Conservation (phyloP, 2,888 invertebrate genomes). For the Acronicta alni region DNA sequence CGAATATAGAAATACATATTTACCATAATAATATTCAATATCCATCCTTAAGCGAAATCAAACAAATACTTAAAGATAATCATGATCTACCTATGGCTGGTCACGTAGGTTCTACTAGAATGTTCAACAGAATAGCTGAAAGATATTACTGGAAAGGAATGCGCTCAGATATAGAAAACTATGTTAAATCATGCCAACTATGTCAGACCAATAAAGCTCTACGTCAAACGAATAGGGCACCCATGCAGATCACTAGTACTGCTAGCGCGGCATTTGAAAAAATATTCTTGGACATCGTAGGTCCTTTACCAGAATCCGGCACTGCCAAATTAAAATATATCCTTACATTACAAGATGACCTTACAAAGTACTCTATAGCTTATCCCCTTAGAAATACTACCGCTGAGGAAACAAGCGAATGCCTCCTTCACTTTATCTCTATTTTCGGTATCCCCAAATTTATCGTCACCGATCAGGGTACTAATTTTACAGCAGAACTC, state of each 20-base stretch:
- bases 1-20: slow-evolving; percentile 7
- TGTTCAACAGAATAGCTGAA: slow-evolving; percentile 14
- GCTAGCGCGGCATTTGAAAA: slow-evolving; percentile 6
- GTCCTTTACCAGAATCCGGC: slow-evolving; percentile 11
- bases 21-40: slow-evolving; percentile 5
- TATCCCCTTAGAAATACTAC: slow-evolving; percentile 5
- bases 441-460: slow-evolving; percentile 8
- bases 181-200: slow-evolving; percentile 19
- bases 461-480: slow-evolving; percentile 7
- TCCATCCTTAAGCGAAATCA: slow-evolving; percentile 7
- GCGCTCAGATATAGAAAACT: slow-evolving; percentile 19
- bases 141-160: slow-evolving; percentile 27
- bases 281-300: slow-evolving; percentile 12
- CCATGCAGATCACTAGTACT: slow-evolving; percentile 13
- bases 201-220: slow-evolving; percentile 27
- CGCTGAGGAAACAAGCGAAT: neutral
- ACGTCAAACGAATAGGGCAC: slow-evolving; percentile 13
- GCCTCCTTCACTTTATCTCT: slow-evolving; percentile 15
- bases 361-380: slow-evolving; percentile 14
- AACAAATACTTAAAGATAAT: slow-evolving; percentile 16
- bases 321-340: slow-evolving; percentile 7
- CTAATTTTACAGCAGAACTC: slow-evolving; percentile 2
- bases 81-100: slow-evolving; percentile 16
- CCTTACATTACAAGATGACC: slow-evolving; percentile 15
- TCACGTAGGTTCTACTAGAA: slow-evolving; percentile 15